Percentiles rank a stretch among this genome's conserved stretches.
These are phyloP conservation scores for Stichodactyla mertensii DNA, from an alignment of 64 coral and sea anemone species.

Conservation along the genomic window DNA sequence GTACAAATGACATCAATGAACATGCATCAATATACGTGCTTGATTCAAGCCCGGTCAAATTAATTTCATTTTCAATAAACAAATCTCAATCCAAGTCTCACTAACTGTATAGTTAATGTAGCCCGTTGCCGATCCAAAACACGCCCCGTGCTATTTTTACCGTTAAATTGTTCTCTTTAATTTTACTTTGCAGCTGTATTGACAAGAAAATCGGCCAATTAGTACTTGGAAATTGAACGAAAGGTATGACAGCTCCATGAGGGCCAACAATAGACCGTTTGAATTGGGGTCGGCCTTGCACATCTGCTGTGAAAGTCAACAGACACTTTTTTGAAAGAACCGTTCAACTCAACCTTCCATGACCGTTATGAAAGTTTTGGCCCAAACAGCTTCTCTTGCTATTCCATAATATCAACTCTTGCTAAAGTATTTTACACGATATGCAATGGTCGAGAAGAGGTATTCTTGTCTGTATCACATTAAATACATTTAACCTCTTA, in stretches of 20 bases:
- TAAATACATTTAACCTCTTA: no score
- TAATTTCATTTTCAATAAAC: constrained; percentile 1
- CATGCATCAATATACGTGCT: neutral
- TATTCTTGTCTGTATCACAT: no score
- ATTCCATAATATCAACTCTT: no score
- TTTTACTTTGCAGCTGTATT: constrained; percentile 79
- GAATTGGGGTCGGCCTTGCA: constrained; percentile 56
- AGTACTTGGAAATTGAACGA: constrained; percentile 60
- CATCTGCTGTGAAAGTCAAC: constrained; percentile 85
- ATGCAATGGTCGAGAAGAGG: no score
- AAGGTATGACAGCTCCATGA: constrained; percentile 42
- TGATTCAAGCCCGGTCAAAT: neutral
- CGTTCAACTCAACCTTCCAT: neutral
- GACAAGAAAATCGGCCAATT: constrained; percentile 76
- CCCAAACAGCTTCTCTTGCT: no score
- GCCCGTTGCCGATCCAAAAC: constrained; percentile 7
- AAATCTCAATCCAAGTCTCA: neutral
- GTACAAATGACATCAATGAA: neutral
- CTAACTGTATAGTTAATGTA: constrained; percentile 1
- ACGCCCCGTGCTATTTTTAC: constrained; percentile 8
- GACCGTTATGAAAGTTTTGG: neutral
- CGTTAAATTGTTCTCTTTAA: constrained; percentile 26
- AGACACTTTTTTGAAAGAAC: neutral
- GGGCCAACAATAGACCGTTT: constrained; percentile 55
- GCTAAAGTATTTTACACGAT: no score